These are phyloP conservation scores for Fukomys damarensis DNA, from an alignment of 2,113 vertebrate species.

Conservation along the genomic window DNA sequence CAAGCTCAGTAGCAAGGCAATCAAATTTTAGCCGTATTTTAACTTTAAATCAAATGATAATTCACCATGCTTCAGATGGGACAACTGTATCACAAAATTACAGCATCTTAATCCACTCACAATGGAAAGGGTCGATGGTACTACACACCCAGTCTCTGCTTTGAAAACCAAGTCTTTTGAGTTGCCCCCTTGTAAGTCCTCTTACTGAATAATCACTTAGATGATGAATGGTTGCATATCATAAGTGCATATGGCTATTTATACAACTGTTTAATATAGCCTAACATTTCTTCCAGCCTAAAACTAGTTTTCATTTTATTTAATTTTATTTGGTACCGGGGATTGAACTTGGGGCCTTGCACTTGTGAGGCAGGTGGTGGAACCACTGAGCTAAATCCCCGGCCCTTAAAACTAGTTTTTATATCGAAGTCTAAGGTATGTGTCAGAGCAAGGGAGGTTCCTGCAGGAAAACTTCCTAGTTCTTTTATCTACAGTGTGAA, in stretches of 20 bases:
- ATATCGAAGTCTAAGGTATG: background rate
- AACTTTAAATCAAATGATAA: slow-evolving; percentile 32
- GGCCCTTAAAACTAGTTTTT: background rate
- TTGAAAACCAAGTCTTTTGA: background rate
- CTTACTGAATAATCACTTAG: background rate
- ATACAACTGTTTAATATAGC: background rate
- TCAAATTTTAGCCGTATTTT: slow-evolving; percentile 2
- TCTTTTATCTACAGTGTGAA: background rate
- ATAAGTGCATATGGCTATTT: background rate
- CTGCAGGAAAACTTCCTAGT: background rate
- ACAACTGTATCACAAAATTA: background rate
- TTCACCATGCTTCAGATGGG: background rate
- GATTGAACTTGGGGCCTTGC: too few species aligned
- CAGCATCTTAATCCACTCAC: slow-evolving; percentile 1
- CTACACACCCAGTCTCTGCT: background rate
- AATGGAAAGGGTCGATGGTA: background rate
- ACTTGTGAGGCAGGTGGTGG: too few species aligned
- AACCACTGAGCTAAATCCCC: too few species aligned
- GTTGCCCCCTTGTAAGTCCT: background rate
- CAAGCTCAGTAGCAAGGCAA: background rate
- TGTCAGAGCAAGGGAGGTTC: background rate
- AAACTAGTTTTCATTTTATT: background rate
- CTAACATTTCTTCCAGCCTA: background rate
- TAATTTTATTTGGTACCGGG: too few species aligned
- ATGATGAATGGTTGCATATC: background rate